These are phyloP conservation scores for Bombus turneri DNA, from an alignment of 1,140 invertebrate genomes.

Conservation along the genomic window DNA sequence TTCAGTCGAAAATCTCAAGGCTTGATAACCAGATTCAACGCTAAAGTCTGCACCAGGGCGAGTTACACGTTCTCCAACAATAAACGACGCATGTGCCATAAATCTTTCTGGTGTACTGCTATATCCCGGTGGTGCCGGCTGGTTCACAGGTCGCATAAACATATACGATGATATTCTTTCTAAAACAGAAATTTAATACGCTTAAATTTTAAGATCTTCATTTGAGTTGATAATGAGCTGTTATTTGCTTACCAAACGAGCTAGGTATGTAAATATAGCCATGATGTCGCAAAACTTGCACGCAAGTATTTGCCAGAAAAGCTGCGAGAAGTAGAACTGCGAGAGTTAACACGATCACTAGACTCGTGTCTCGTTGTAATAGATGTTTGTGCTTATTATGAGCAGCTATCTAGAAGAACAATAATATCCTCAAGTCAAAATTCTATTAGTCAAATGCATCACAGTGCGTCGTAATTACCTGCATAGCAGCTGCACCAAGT, in stretches of 20 bases:
- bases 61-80: slow-evolving; percentile 87
- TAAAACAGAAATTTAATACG: slow-evolving; percentile 73
- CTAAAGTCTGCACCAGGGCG: slow-evolving; percentile 83
- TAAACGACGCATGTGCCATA: slow-evolving; percentile 87
- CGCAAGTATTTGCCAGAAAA: slow-evolving; percentile 91
- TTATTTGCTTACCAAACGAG: slow-evolving; percentile 89
- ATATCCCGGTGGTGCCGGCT: slow-evolving; percentile 81
- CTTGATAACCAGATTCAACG: slow-evolving; percentile 89
- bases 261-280: slow-evolving; percentile 90
- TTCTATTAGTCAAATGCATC: not conserved
- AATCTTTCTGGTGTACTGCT: slow-evolving; percentile 85
- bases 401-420: slow-evolving; percentile 80
- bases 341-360: slow-evolving; percentile 91
- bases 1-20: slow-evolving; percentile 91
- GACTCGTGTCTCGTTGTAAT: slow-evolving; percentile 90
- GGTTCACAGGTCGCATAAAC: slow-evolving; percentile 85
- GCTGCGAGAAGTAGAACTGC: slow-evolving; percentile 88
- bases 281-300: slow-evolving; percentile 88
- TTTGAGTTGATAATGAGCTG: not conserved
- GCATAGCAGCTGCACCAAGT: slow-evolving; percentile 92
- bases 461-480: slow-evolving; percentile 78
- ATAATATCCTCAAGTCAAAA: not conserved
- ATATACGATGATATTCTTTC: slow-evolving; percentile 89
- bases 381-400: slow-evolving; percentile 89
- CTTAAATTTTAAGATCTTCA: not conserved